A percentile compares a stretch with the other conserved stretches of the same genome.
Conservation (phyloP, 2,797 vertebrate species). For the Cirrhinus molitorella region DNA sequence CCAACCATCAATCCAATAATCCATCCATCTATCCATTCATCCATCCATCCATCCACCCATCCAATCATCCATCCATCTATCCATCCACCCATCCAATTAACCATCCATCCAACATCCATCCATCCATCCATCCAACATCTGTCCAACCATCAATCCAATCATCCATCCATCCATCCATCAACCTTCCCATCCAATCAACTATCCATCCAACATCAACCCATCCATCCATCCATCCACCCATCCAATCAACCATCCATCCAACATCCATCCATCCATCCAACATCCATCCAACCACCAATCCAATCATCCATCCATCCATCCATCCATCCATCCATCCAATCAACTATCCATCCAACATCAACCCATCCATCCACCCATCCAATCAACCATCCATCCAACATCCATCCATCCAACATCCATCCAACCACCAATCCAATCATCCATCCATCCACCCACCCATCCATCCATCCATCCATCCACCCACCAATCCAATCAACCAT, state of each 20-base stretch:
- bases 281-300: too few relatives aligned
- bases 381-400: not conserved
- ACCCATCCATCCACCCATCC: rapidly evolving
- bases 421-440: too few relatives aligned
- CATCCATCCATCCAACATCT: not conserved
- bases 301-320: too few relatives aligned
- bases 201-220: too few relatives aligned
- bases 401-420: not conserved
- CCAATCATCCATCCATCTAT: not conserved
- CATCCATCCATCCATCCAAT: too few relatives aligned
- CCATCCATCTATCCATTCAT: not conserved
- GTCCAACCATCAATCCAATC: too few relatives aligned
- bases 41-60: not conserved
- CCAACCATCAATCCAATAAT: too few relatives aligned
- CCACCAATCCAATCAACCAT: not conserved
- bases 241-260: too few relatives aligned
- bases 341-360: not conserved
- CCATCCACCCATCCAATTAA: not conserved
- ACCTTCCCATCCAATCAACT: too few relatives aligned
- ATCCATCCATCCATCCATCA: not conserved
- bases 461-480: too few relatives aligned
- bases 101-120: not conserved
- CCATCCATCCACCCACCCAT: too few relatives aligned
- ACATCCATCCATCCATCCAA: not conserved
- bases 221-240: too few relatives aligned